A percentile compares a stretch with the other conserved stretches of the same genome.
phyloP scores from a whole-genome alignment of 2,888 invertebrate species.

The Notocelia uddmanniana region DNA sequence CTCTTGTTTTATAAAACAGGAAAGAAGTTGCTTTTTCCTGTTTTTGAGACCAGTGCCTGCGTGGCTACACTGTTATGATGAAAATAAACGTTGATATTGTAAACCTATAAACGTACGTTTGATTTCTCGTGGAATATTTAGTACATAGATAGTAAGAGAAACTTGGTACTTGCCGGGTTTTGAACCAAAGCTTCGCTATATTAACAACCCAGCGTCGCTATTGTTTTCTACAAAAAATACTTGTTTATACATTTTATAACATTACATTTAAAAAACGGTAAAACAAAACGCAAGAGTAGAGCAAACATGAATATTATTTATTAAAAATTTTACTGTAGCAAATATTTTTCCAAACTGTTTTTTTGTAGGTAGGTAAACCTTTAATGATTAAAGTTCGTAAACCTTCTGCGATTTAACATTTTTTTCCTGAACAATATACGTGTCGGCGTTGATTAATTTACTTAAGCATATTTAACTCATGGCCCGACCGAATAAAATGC shows the following conservation, averaged over 20 bases:
- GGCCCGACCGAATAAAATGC: conserved; percentile 48
- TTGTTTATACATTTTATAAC: no score
- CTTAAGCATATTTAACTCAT: conserved; percentile 35
- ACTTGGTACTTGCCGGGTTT: no score
- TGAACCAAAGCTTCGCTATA: no score
- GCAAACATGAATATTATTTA: no score
- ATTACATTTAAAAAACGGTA: no score
- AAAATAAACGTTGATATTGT: not conserved
- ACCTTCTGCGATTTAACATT: not conserved
- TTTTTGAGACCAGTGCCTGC: not conserved
- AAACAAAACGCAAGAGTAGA: no score
- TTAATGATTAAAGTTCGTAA: not conserved
- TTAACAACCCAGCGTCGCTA: no score
- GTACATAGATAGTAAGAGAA: no score
- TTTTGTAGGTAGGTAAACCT: not conserved
- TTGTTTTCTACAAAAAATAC: no score
- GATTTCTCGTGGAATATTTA: no score
- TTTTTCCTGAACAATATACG: not conserved
- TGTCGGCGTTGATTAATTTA: conserved; percentile 21
- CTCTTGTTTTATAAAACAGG: conserved; percentile 2
- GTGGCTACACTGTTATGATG: not conserved
- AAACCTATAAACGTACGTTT: no score
- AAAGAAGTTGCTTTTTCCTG: conserved; percentile 6
- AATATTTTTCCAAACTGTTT: not conserved
- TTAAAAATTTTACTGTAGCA: not conserved